These are phyloP conservation scores for Agrilus biguttatus DNA, from an alignment of 2,888 invertebrate genomes.

Conservation along the genomic window DNA sequence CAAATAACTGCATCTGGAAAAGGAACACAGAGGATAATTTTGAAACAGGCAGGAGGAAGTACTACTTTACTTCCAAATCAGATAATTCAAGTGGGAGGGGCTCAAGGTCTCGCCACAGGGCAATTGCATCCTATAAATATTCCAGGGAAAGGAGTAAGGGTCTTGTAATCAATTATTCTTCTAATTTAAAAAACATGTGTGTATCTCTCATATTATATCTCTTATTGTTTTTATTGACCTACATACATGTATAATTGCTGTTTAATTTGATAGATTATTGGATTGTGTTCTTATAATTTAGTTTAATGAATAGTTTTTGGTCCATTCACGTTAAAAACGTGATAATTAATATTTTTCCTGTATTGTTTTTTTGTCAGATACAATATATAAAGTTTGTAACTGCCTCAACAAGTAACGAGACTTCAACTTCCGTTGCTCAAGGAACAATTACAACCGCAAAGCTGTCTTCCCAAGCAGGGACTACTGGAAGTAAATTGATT, in stretches of 20 bases:
- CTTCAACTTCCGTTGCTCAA: too few relatives aligned
- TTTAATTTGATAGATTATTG: conserved; percentile 3
- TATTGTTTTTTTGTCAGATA: conserved; percentile 30
- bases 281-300: background rate
- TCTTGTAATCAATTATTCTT: too few relatives aligned
- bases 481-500: conserved; percentile 10
- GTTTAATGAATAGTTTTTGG: too few relatives aligned
- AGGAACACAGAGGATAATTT: conserved; percentile 38
- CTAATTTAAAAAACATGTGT: too few relatives aligned
- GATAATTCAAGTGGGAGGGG: conserved; percentile 24
- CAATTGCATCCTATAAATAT: conserved; percentile 59
- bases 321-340: too few relatives aligned
- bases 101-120: conserved; percentile 29
- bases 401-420: conserved; percentile 24
- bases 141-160: conserved; percentile 51
- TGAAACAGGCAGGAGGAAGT: conserved; percentile 30
- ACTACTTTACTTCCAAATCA: conserved; percentile 30
- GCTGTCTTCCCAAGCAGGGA: conserved; percentile 6
- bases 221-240: too few relatives aligned
- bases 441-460: conserved; percentile 6
- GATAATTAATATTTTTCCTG: too few relatives aligned
- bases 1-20: conserved; percentile 24
- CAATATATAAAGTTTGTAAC: conserved; percentile 60
- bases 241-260: background rate
- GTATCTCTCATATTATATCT: too few relatives aligned